phyloP scores from a whole-genome alignment of 2,888 invertebrate genomes.

The Hirtodrosophila histrioides region DNA sequence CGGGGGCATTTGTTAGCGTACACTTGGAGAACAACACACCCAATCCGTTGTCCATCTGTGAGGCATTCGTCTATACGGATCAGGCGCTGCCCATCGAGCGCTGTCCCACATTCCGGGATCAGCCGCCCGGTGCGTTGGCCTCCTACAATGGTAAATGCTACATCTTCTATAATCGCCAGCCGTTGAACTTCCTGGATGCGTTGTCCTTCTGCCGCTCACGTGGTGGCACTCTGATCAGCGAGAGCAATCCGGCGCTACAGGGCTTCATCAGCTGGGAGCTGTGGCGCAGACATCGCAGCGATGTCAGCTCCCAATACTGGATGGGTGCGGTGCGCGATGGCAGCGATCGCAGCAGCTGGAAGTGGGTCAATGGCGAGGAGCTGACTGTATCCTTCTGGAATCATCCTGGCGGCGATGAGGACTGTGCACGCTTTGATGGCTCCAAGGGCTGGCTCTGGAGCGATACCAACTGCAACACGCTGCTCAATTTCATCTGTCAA shows the following conservation, averaged over 20 bases:
- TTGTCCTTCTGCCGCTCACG: constrained; percentile 91
- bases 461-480: constrained; percentile 93
- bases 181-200: constrained; percentile 91
- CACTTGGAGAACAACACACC: constrained; percentile 91
- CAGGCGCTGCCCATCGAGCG: constrained; percentile 95
- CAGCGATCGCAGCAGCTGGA: constrained; percentile 91
- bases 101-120: constrained; percentile 96
- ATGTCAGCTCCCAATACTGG: constrained; percentile 97
- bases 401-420: constrained; percentile 91
- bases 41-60: constrained; percentile 94
- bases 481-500: constrained; percentile 95
- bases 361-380: constrained; percentile 95
- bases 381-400: constrained; percentile 97
- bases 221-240: constrained; percentile 94
- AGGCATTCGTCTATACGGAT: constrained; percentile 97
- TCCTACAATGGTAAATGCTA: constrained; percentile 98
- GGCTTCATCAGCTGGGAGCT: constrained; percentile 98
- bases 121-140: constrained; percentile 95
- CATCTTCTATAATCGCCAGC: constrained; percentile 95
- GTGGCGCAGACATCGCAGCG: constrained; percentile 95
- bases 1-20: constrained; percentile 96
- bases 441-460: constrained; percentile 98
- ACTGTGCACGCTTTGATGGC: constrained; percentile 95
- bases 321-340: constrained; percentile 96
- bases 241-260: constrained; percentile 96